Percentiles rank a stretch among this genome's conserved stretches.
Evolutionary conservation across 1,140 invertebrate species (phyloP).

Genomic region (Tyrophagus putrescentiae): DNA sequence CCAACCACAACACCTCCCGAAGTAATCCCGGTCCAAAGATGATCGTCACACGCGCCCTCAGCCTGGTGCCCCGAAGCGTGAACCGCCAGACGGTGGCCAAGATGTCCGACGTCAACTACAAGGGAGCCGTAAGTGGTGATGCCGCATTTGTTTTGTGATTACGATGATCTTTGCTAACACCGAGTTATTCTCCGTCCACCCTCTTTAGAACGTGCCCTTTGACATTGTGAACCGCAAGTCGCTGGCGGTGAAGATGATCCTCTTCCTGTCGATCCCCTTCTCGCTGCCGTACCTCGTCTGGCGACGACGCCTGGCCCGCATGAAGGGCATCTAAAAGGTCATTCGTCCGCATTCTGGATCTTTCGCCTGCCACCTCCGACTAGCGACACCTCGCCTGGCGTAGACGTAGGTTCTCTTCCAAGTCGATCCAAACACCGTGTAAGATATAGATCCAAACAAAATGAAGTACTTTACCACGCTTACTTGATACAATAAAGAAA

Average conservation of each 20-base stretch:
- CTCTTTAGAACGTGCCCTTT: conserved; percentile 1
- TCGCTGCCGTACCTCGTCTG: conserved; percentile 10
- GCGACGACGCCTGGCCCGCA: conserved; percentile 15
- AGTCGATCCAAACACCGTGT: no score
- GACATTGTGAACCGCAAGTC: neutral
- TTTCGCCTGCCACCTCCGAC: no score
- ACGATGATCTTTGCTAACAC: neutral
- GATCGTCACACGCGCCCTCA: neutral
- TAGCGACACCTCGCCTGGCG: no score
- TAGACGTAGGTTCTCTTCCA: no score
- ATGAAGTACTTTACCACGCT: no score
- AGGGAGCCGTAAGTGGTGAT: conserved; percentile 7
- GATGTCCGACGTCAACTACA: conserved; percentile 1
- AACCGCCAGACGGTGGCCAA: neutral
- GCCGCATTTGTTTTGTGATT: conserved; percentile 1
- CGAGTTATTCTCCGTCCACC: neutral
- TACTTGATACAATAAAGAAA: no score
- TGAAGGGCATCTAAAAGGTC: conserved; percentile 12
- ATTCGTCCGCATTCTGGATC: no score
- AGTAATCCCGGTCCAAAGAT: neutral
- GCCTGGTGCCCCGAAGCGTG: neutral
- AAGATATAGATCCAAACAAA: no score
- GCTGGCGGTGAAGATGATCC: conserved; percentile 10
- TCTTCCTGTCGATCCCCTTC: conserved; percentile 5
- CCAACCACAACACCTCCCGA: no score